A percentile compares a stretch with the other conserved stretches of the same genome.
These are phyloP conservation scores for Alviniconcha strummeri DNA, from an alignment of 2,888 invertebrate species.

Conservation along the genomic window DNA sequence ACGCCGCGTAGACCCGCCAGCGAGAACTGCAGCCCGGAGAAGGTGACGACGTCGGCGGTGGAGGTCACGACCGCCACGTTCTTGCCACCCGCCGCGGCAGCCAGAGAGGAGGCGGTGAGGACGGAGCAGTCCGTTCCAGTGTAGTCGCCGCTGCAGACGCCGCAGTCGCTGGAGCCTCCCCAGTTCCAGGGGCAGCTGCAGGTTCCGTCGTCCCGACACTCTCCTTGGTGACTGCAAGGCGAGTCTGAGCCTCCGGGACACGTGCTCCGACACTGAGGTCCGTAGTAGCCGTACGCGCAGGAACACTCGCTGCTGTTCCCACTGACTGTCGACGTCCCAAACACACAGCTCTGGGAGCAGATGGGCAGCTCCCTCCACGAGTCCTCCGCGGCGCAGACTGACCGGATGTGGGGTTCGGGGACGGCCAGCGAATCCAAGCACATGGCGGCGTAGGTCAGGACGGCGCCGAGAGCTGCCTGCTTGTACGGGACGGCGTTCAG, in stretches of 20 bases:
- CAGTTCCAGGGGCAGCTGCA: conserved; percentile 58
- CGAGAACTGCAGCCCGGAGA: conserved; percentile 49
- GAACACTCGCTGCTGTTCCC: conserved; percentile 42
- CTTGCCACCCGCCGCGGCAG: conserved; percentile 20
- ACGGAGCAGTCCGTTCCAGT: conserved; percentile 50
- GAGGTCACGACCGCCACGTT: conserved; percentile 49
- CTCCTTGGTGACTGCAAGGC: conserved; percentile 55
- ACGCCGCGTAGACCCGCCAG: conserved; percentile 46
- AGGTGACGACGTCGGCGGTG: conserved; percentile 51
- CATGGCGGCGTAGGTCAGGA: conserved; percentile 16
- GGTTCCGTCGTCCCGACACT: conserved; percentile 46
- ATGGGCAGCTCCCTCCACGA: conserved; percentile 4
- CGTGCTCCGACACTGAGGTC: conserved; percentile 41
- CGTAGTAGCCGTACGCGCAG: conserved; percentile 53
- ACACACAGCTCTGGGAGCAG: conserved; percentile 49
- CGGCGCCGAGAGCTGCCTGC: conserved; percentile 20
- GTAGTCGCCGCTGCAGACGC: conserved; percentile 41
- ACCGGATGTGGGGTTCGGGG: neutral
- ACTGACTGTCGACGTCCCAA: conserved; percentile 37
- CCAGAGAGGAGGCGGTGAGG: conserved; percentile 36
- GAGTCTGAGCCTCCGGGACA: conserved; percentile 55
- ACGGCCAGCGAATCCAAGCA: neutral
- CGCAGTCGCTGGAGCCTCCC: conserved; percentile 47
- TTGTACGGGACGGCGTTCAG: neutral
- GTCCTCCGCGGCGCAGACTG: neutral